A percentile compares a stretch with the other conserved stretches of the same genome.
Evolutionary conservation across 2,888 invertebrate species (phyloP).

Genomic region (Lamproptera curius): DNA sequence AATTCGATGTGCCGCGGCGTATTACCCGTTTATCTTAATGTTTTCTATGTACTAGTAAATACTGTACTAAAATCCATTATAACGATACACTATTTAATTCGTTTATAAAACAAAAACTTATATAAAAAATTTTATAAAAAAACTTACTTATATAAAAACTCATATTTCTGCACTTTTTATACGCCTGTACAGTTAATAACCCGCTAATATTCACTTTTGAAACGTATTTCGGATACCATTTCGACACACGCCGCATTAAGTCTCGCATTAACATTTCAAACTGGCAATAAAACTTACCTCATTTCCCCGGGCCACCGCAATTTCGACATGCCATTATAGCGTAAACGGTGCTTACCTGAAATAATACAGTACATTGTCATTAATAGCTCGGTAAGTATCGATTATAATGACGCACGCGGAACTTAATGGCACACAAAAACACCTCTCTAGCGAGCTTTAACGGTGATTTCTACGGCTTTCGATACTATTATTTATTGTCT

Average conservation of each 20-base stretch:
- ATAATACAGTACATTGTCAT: conserved; percentile 35
- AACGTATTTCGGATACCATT: background rate
- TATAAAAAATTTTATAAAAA: no score
- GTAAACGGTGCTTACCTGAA: conserved; percentile 28
- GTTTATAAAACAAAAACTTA: no score
- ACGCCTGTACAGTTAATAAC: no score
- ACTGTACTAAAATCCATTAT: no score
- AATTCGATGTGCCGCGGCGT: conserved; percentile 23
- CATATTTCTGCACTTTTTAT: no score
- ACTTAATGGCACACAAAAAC: conserved; percentile 35
- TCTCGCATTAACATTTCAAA: conserved; percentile 1
- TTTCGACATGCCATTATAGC: conserved; percentile 2
- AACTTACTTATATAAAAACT: no score
- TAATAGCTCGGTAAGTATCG: conserved; percentile 21
- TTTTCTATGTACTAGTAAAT: no score
- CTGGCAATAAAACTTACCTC: conserved; percentile 7
- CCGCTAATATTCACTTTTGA: no score
- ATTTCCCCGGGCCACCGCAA: background rate
- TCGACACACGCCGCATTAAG: background rate
- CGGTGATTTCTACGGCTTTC: conserved; percentile 34
- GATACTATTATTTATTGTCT: conserved; percentile 39
- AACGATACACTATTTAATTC: no score
- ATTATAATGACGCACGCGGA: conserved; percentile 27
- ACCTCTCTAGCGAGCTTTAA: conserved; percentile 36
- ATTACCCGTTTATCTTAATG: conserved; percentile 13